Evolutionary conservation across 2,888 invertebrate genomes (phyloP), one percentile per base, ranked within the genome.

Genomic region (Tenthredo distinguenda): DNA sequence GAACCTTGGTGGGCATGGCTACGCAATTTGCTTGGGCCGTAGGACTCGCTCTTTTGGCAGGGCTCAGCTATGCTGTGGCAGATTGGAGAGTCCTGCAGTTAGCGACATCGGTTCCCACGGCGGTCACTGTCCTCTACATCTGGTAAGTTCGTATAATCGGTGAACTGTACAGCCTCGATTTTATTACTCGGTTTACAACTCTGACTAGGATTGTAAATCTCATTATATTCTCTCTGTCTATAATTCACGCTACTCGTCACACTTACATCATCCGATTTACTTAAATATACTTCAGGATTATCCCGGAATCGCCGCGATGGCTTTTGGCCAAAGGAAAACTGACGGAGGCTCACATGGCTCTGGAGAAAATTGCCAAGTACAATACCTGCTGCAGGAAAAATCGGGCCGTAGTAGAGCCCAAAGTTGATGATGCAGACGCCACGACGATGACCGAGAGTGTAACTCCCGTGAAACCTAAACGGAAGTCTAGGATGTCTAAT

Each of bases 51-150:
- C 88, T 94, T 43, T 90, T 95, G 18, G 94, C 94, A 4, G 91
- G 91, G 0, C 88, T 94, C 43, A 94, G 94, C 47, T 95, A 94
- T 87, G 90, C 93, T 18, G 91, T 95, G 65, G 93, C 94, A 12
- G 93, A 94, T 88, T 95, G 95, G 95, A 92, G 94, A 65, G 92
- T 94, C 84, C 92, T 95, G 12, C 95, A 95, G 87, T 90, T 95
- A 77, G 94, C 94, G 1, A 90, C 95, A 74, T 93, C 94, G 21
- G 91, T 94, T 50, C 95, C 95, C 0, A 94, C 94, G 47, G 89
- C 94, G 0, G 86, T 94, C 10, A 94, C 94, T 3, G 88, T 95
- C 7, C 90, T 93, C 18, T 94, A 94, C 74, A 91, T 93, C 81
- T 94, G 94, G 94, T 94, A 90, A 88, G 86, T 5, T 68, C 68